A percentile compares a stretch with the other conserved stretches of the same genome.
These are phyloP conservation scores for Otolemur crassicaudatus DNA, from an alignment of 2,797 vertebrate species.

Conservation along the genomic window DNA sequence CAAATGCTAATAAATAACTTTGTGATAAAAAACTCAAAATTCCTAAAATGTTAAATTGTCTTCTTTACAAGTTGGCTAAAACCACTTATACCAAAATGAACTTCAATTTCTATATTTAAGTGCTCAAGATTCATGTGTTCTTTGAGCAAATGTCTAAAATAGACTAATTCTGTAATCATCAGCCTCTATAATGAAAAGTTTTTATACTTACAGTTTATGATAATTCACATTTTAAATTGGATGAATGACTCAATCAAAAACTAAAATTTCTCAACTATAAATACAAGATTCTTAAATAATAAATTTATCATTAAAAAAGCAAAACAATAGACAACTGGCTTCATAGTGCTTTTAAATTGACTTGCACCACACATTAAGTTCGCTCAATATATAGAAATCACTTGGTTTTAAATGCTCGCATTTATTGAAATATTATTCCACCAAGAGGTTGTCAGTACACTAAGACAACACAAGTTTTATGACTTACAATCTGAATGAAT, in stretches of 20 bases:
- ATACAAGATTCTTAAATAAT: slow-evolving; percentile 38
- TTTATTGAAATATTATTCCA: slow-evolving; percentile 42
- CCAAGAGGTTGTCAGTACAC: neutral
- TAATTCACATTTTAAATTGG: slow-evolving; percentile 14
- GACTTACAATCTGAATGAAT: slow-evolving; percentile 42
- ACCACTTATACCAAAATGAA: slow-evolving; percentile 27
- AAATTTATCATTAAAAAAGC: slow-evolving; percentile 42
- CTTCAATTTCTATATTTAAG: neutral
- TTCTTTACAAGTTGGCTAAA: slow-evolving; percentile 36
- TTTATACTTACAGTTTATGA: neutral
- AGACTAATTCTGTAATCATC: neutral
- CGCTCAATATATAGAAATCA: neutral
- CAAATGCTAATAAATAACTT: slow-evolving; percentile 50
- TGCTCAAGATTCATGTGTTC: neutral
- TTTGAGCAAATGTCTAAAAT: slow-evolving; percentile 38
- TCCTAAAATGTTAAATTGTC: slow-evolving; percentile 34
- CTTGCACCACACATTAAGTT: neutral
- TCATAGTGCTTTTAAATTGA: neutral
- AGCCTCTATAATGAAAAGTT: neutral
- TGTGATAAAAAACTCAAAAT: slow-evolving; percentile 58
- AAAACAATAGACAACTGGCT: neutral
- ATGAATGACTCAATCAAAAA: slow-evolving; percentile 30
- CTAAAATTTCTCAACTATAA: slow-evolving; percentile 32
- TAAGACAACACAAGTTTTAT: slow-evolving; percentile 35
- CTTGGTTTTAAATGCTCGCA: slow-evolving; percentile 43